These are phyloP conservation scores for Zhengitettix transpicula DNA, from an alignment of 2,888 invertebrate genomes.

Conservation along the genomic window DNA sequence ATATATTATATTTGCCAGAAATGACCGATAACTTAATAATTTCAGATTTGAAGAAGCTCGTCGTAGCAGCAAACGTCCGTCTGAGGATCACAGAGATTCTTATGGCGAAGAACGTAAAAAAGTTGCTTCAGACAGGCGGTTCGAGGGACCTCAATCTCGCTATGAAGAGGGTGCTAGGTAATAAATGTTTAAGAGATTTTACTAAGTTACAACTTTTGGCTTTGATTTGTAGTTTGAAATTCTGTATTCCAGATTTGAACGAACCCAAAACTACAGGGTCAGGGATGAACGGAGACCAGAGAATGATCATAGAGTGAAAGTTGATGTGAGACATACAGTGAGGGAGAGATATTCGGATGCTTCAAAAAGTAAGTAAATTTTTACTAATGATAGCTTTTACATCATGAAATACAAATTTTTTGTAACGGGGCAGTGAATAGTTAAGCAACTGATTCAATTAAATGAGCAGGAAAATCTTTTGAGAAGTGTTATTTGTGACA, in stretches of 20 bases:
- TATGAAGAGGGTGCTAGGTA: constrained; percentile 25
- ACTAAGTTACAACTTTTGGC: too few relatives aligned
- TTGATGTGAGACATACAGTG: neutral
- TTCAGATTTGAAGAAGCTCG: constrained; percentile 34
- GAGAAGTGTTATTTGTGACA: too few relatives aligned
- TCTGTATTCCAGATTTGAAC: neutral
- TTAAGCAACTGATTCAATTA: too few relatives aligned
- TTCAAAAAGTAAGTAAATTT: neutral
- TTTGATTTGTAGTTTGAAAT: too few relatives aligned
- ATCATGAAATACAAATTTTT: too few relatives aligned
- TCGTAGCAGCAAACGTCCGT: constrained; percentile 34
- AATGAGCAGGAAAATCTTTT: too few relatives aligned
- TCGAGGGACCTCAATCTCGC: constrained; percentile 39
- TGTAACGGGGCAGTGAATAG: too few relatives aligned
- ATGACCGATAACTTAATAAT: neutral
- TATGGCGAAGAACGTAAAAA: constrained; percentile 23
- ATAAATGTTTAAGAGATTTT: too few relatives aligned
- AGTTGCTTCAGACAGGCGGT: constrained; percentile 19
- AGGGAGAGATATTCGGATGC: neutral
- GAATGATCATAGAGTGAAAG: neutral
- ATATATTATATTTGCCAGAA: too few relatives aligned
- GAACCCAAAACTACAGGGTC: neutral
- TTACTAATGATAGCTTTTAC: too few relatives aligned
- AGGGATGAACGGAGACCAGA: neutral
- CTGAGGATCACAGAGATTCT: constrained; percentile 25